Conservation (phyloP, 2,113 vertebrate species). For the Gadus chalcogrammus region DNA sequence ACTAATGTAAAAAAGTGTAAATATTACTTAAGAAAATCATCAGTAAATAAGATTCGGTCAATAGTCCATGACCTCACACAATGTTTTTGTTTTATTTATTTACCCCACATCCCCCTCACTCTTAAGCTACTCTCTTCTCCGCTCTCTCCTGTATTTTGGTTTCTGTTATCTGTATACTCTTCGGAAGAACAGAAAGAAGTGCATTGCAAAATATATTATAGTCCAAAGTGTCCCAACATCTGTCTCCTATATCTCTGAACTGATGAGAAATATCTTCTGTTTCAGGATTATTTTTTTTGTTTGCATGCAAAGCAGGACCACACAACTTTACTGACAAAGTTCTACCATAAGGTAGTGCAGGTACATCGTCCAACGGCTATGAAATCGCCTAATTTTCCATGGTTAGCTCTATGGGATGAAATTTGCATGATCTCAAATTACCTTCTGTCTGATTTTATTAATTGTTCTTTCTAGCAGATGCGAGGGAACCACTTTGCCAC, state of each 20-base stretch:
- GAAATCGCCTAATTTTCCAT: conserved; percentile 14
- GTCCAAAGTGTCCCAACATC: too few relatives aligned
- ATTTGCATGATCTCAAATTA: background rate
- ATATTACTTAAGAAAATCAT: conserved; percentile 40
- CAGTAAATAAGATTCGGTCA: background rate
- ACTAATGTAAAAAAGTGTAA: conserved; percentile 54
- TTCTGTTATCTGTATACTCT: conserved; percentile 20
- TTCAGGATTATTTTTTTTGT: too few relatives aligned
- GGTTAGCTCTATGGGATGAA: background rate
- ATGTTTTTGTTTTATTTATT: conserved; percentile 62
- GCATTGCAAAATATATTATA: too few relatives aligned
- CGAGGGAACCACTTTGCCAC: background rate
- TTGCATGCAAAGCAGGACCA: too few relatives aligned
- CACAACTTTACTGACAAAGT: too few relatives aligned
- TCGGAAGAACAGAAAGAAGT: too few relatives aligned
- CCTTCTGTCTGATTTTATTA: background rate
- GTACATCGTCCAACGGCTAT: too few relatives aligned
- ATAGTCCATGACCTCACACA: conserved; percentile 35
- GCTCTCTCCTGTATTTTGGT: conserved; percentile 45
- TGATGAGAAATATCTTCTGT: too few relatives aligned
- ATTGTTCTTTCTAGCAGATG: background rate
- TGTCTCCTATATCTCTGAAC: too few relatives aligned
- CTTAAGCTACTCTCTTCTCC: conserved; percentile 40
- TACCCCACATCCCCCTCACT: conserved; percentile 7
- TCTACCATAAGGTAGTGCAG: too few relatives aligned